Evolutionary conservation across 2,113 vertebrate species (phyloP).

Genomic region (Pogona vitticeps): DNA sequence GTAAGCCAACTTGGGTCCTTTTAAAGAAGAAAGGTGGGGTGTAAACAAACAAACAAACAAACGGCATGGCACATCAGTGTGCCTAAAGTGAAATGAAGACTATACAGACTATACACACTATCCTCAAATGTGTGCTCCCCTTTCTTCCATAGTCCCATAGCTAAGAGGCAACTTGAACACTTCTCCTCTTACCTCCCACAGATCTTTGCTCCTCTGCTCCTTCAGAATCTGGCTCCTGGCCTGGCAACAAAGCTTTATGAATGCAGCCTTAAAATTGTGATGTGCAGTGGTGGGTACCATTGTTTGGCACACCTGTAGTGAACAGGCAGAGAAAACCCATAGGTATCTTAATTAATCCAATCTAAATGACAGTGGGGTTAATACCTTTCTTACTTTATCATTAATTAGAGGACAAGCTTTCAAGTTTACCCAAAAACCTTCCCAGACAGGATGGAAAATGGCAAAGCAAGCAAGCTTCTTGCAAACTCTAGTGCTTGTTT

Average conservation of each 20-base stretch:
- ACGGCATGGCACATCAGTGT: too few species aligned
- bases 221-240: neutral
- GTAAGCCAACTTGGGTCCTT: too few species aligned
- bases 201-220: too few species aligned
- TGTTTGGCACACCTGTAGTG: conserved; percentile 61
- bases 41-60: too few species aligned
- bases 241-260: conserved; percentile 20
- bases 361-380: too few species aligned
- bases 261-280: conserved; percentile 47
- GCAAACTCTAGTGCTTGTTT: neutral
- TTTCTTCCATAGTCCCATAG: neutral
- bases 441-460: neutral
- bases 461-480: too few species aligned
- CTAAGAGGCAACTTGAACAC: neutral
- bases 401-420: neutral
- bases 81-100: too few species aligned
- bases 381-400: too few species aligned
- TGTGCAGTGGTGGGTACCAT: conserved; percentile 64
- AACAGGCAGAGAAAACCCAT: conserved; percentile 66
- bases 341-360: neutral
- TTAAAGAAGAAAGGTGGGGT: too few species aligned
- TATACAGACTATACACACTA: too few species aligned
- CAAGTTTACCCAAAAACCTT: neutral
- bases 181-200: neutral
- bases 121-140: too few species aligned